Conservation (phyloP, 2,797 vertebrate species). For the Scarus forsteni region DNA sequence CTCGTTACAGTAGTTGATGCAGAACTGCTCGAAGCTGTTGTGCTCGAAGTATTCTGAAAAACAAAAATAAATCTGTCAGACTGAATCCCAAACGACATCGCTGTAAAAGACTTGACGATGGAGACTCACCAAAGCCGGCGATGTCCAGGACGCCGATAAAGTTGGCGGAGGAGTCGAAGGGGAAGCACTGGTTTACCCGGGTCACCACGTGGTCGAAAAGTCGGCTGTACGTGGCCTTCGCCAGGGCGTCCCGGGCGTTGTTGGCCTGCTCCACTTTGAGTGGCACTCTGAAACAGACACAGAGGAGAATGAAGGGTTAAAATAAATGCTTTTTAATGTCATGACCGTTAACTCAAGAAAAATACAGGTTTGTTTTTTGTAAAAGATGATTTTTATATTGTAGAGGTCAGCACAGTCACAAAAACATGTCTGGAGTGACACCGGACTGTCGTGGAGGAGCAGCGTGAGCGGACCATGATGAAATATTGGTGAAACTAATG, state of each 20-base stretch:
- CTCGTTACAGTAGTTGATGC: constrained; percentile 99
- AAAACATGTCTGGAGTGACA: no score
- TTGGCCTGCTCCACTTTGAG: constrained; percentile 98
- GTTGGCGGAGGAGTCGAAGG: constrained; percentile 92
- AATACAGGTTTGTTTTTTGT: no score
- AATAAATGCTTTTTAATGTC: not conserved
- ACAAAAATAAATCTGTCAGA: not conserved
- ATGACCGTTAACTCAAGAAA: no score
- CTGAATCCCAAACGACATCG: no score
- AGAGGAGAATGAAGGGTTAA: not conserved
- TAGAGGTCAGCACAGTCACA: no score
- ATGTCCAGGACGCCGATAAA: constrained; percentile 99
- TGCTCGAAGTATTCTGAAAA: constrained; percentile 97
- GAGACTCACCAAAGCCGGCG: constrained; percentile 92
- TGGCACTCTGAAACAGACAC: constrained; percentile 86
- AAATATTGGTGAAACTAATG: no score
- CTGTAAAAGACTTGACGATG: no score
- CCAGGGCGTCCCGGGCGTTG: constrained; percentile 94
- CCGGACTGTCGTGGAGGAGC: no score
- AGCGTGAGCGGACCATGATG: no score
- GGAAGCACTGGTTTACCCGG: constrained; percentile 96
- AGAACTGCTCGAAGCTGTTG: constrained; percentile 99
- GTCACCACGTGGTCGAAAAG: constrained; percentile 98
- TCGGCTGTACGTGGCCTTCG: constrained; percentile 95
- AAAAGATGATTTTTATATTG: no score